These are phyloP conservation scores for Enteromius trimaculatus DNA, from an alignment of 2,797 vertebrate genomes.

Conservation along the genomic window DNA sequence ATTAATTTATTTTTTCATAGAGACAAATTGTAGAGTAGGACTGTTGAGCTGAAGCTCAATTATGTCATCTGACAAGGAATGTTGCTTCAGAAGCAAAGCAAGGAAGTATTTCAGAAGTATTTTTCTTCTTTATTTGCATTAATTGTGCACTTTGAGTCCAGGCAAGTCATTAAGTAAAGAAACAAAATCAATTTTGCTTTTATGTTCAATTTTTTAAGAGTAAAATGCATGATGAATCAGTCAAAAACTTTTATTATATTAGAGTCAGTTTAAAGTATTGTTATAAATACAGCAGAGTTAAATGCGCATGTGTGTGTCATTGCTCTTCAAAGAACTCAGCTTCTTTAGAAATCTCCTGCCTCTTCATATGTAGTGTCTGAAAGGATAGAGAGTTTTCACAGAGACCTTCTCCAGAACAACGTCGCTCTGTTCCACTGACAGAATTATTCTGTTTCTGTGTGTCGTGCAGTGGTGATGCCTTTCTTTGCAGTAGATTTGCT, in stretches of 20 bases:
- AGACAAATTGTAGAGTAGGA: not conserved
- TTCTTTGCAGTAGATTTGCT: constrained; percentile 23
- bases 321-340: constrained; percentile 40
- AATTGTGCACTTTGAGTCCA: not conserved
- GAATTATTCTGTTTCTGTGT: constrained; percentile 26
- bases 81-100: not conserved
- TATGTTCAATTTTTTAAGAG: not conserved
- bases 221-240: not conserved
- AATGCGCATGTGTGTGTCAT: constrained; percentile 5
- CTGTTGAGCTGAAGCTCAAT: not conserved
- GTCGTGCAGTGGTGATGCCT: not conserved
- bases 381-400: constrained; percentile 48
- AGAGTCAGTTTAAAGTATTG: not conserved
- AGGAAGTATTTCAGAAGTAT: not conserved
- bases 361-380: constrained; percentile 69
- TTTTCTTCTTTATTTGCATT: not conserved
- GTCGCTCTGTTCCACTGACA: constrained; percentile 55
- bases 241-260: not conserved
- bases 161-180: too few species aligned
- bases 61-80: not conserved
- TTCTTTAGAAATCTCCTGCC: constrained; percentile 55
- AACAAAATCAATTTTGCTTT: not conserved
- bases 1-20: not conserved
- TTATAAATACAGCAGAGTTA: not conserved
- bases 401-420: constrained; percentile 63